phyloP scores from a whole-genome alignment of 1,140 invertebrate genomes.

The Cyclina sinensis region DNA sequence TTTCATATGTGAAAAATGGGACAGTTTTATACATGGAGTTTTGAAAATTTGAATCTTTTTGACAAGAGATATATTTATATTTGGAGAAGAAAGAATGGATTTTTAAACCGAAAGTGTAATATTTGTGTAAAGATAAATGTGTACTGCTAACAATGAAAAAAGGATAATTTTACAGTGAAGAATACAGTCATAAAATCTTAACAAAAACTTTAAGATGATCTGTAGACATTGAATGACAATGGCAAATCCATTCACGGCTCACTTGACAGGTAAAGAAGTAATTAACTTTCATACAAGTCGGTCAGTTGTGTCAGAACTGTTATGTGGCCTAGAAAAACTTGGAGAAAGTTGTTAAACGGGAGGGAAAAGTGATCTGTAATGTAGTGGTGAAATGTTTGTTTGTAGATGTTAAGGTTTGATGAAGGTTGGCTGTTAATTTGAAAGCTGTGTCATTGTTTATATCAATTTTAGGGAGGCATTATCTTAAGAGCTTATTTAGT shows the following conservation, averaged over 20 bases:
- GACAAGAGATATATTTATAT: neutral
- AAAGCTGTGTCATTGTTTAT: too few species aligned
- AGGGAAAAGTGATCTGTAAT: too few species aligned
- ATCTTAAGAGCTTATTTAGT: too few species aligned
- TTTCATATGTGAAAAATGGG: neutral
- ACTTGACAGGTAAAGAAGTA: neutral
- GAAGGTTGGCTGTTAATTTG: too few species aligned
- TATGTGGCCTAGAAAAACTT: too few species aligned
- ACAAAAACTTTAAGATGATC: neutral
- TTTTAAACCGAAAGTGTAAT: too few species aligned
- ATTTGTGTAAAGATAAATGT: neutral
- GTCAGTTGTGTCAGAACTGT: neutral
- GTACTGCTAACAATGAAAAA: neutral
- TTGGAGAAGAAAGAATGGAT: neutral
- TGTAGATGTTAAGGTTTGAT: too few species aligned
- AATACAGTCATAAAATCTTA: too few species aligned
- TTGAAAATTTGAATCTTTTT: slow-evolving; percentile 14
- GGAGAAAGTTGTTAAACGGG: too few species aligned
- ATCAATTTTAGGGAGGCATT: too few species aligned
- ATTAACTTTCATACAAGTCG: neutral
- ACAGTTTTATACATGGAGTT: neutral
- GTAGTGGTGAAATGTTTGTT: too few species aligned
- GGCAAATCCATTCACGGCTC: neutral
- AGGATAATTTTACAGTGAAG: too few species aligned
- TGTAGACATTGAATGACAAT: neutral